These are phyloP conservation scores for Prunella strophiata DNA, from an alignment of 2,797 vertebrate genomes.

Conservation along the genomic window DNA sequence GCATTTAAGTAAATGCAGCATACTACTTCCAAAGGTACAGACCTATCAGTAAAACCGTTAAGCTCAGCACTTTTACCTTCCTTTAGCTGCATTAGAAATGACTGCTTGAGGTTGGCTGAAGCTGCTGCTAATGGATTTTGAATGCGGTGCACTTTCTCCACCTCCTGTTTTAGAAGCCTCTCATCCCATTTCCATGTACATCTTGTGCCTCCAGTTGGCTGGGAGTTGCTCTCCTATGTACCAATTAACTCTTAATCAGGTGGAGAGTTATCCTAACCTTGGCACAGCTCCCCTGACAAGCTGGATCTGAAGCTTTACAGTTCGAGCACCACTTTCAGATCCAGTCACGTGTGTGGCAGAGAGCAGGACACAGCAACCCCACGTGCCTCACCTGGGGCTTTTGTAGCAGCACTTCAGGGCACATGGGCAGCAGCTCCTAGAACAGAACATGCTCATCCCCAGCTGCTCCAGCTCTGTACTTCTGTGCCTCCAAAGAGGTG, in stretches of 20 bases:
- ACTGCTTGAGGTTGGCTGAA: conserved; percentile 30
- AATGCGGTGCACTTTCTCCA: not conserved
- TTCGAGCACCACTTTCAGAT: not conserved
- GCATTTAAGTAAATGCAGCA: not conserved
- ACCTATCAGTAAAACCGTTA: conserved; percentile 3
- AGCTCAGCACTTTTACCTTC: conserved; percentile 36
- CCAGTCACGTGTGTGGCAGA: rapidly evolving
- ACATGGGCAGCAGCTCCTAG: not conserved
- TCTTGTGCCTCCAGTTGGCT: not conserved
- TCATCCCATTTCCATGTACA: not conserved
- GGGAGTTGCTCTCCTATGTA: not conserved
- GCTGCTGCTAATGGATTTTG: conserved; percentile 24
- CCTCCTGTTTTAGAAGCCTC: conserved; percentile 32
- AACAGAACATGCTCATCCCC: not conserved
- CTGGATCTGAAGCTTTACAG: not conserved
- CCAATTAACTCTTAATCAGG: not conserved
- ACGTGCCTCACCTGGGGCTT: rapidly evolving
- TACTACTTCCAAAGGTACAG: not conserved
- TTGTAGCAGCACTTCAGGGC: not conserved
- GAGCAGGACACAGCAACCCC: not conserved
- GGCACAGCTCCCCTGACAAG: not conserved
- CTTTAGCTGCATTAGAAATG: conserved; percentile 12
- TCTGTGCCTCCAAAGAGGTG: not conserved
- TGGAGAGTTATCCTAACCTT: not conserved
- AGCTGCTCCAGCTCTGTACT: not conserved